These are phyloP conservation scores for Gadopsis marmoratus DNA, from an alignment of 2,797 vertebrate species.

Conservation along the genomic window DNA sequence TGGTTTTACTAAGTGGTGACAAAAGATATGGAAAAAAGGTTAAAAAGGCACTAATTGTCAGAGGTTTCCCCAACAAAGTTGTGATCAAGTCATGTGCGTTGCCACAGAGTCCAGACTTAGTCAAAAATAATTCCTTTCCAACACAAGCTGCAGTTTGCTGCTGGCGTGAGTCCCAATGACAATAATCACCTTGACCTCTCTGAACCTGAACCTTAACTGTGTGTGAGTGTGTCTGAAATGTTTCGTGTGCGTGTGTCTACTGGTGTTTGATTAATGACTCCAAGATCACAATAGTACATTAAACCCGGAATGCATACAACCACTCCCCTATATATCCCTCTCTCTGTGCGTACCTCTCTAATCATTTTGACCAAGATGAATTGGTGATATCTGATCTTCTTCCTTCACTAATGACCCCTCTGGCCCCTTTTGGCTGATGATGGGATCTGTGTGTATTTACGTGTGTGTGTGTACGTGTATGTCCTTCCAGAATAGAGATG, in stretches of 20 bases:
- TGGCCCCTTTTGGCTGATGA: slow-evolving; percentile 60
- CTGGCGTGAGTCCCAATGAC: slow-evolving; percentile 67
- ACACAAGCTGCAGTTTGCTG: slow-evolving; percentile 50
- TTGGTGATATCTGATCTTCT: slow-evolving; percentile 82
- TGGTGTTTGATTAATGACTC: slow-evolving; percentile 78
- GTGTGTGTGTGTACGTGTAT: slow-evolving; percentile 46
- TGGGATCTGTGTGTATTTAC: slow-evolving; percentile 57
- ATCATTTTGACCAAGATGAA: slow-evolving; percentile 85
- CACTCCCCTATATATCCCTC: slow-evolving; percentile 40
- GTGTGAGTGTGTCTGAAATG: slow-evolving; percentile 41
- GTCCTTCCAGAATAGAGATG: slow-evolving; percentile 61
- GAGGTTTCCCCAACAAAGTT: slow-evolving; percentile 13
- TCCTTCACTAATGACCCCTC: slow-evolving; percentile 78
- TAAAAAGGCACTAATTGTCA: slow-evolving; percentile 17
- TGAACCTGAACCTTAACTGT: slow-evolving; percentile 38
- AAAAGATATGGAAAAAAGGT: slow-evolving; percentile 10
- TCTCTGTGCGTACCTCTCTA: slow-evolving; percentile 61
- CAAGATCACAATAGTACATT: slow-evolving; percentile 78
- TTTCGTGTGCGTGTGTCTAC: slow-evolving; percentile 52
- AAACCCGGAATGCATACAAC: slow-evolving; percentile 74
- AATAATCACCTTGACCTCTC: slow-evolving; percentile 73
- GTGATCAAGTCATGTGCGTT: slow-evolving; percentile 18
- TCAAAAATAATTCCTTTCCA: slow-evolving; percentile 17
- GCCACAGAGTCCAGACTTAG: slow-evolving; percentile 2
- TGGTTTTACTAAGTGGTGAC: slow-evolving; percentile 15